Evolutionary conservation across 35 echinoderm and acorn worm genomes (phyloP).

Genomic region (Acanthaster planci): DNA sequence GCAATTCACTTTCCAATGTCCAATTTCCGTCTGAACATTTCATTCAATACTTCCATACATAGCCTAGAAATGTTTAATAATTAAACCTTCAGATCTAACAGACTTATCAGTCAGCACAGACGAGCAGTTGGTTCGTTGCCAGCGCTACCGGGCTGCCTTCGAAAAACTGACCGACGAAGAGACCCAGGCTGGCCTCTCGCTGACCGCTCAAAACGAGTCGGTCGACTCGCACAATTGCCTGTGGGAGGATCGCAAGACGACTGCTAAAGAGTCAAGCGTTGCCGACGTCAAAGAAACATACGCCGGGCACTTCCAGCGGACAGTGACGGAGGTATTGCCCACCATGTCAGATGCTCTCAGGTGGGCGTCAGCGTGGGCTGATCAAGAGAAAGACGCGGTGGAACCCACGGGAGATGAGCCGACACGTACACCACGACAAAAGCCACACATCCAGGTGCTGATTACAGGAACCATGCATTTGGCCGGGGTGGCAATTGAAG

Average conservation of each 20-base stretch:
- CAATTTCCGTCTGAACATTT: no score
- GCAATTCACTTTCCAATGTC: no score
- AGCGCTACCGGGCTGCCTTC: constrained; percentile 43
- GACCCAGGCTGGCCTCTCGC: neutral
- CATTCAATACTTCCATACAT: no score
- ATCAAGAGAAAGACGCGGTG: constrained; percentile 54
- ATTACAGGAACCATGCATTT: constrained; percentile 94
- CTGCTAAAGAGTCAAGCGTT: neutral
- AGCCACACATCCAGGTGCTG: constrained; percentile 82
- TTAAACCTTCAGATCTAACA: constrained; percentile 61
- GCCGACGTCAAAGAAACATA: neutral
- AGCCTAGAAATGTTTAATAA: no score
- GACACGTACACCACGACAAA: constrained; percentile 48
- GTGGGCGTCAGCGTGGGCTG: constrained; percentile 84
- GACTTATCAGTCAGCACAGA: constrained; percentile 54
- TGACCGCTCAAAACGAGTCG: neutral
- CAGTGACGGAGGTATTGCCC: constrained; percentile 44
- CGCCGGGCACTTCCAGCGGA: neutral
- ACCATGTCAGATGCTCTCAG: constrained; percentile 81
- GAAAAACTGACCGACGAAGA: constrained; percentile 44
- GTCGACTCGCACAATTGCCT: neutral
- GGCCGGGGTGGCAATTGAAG: constrained; percentile 84
- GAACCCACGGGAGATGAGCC: constrained; percentile 45
- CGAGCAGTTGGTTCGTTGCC: constrained; percentile 59
- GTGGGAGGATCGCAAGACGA: neutral